A percentile compares a stretch with the other conserved stretches of the same genome.
Conservation (phyloP, 1,140 invertebrate genomes). For the Drosophila suzukii region DNA sequence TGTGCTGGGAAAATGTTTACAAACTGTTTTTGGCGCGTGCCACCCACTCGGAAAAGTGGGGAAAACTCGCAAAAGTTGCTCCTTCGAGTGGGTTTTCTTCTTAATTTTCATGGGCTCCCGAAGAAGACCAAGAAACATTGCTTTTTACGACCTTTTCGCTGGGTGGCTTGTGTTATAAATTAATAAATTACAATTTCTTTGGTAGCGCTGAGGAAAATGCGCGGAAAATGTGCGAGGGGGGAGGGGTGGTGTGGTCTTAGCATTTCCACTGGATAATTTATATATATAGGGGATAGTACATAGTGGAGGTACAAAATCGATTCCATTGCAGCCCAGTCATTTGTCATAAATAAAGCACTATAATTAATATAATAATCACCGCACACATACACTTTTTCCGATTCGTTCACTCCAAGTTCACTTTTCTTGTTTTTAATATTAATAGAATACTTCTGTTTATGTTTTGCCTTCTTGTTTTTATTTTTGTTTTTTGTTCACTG, state of each 20-base stretch:
- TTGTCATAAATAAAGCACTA: slow-evolving; percentile 58
- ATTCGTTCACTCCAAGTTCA: not conserved
- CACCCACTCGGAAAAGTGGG: slow-evolving; percentile 53
- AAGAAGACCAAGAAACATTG: slow-evolving; percentile 44
- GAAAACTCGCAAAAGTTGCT: slow-evolving; percentile 41
- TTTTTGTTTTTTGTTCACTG: slow-evolving; percentile 47
- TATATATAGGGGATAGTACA: slow-evolving; percentile 14
- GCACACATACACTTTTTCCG: slow-evolving; percentile 35
- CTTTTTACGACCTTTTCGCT: slow-evolving; percentile 63
- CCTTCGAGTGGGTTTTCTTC: slow-evolving; percentile 56
- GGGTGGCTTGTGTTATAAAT: slow-evolving; percentile 65
- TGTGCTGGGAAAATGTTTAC: slow-evolving; percentile 55
- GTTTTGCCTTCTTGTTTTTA: slow-evolving; percentile 9
- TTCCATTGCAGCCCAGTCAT: slow-evolving; percentile 63
- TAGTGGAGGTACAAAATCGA: slow-evolving; percentile 49
- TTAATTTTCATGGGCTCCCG: slow-evolving; percentile 62
- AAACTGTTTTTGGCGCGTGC: slow-evolving; percentile 75
- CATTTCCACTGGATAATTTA: slow-evolving; percentile 45
- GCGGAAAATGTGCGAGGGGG: slow-evolving; percentile 34
- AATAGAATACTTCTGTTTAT: slow-evolving; percentile 11
- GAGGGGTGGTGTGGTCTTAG: not conserved
- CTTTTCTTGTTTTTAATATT: slow-evolving; percentile 19
- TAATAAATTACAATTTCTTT: slow-evolving; percentile 81
- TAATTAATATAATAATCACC: slow-evolving; percentile 70
- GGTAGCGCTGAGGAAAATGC: slow-evolving; percentile 41